A percentile compares a stretch with the other conserved stretches of the same genome.
These are phyloP conservation scores for Marisa cornuarietis DNA, from an alignment of 1,140 invertebrate species.

Conservation along the genomic window DNA sequence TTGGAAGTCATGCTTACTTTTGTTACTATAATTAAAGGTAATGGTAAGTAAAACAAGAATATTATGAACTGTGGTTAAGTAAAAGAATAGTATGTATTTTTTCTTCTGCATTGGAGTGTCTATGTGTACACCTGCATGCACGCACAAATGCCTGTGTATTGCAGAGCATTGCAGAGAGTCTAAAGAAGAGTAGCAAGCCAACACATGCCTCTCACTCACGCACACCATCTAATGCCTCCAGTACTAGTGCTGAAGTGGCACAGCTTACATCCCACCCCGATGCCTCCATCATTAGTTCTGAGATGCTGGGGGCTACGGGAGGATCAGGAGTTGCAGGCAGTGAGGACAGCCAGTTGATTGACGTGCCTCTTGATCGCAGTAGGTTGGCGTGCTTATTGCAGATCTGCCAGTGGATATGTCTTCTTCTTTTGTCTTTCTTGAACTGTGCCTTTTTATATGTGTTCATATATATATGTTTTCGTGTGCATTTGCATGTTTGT, in stretches of 20 bases:
- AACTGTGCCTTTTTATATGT: neutral
- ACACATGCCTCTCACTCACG: constrained; percentile 42
- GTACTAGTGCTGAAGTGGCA: constrained; percentile 58
- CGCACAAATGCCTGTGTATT: constrained; percentile 30
- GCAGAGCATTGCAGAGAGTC: constrained; percentile 77
- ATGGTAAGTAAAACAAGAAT: too few species aligned
- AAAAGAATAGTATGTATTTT: too few species aligned
- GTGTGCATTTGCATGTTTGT: neutral
- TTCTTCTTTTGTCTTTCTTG: neutral
- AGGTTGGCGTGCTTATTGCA: neutral
- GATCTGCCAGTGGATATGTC: neutral
- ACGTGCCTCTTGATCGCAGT: constrained; percentile 33
- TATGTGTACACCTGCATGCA: neutral
- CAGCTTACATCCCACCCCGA: constrained; percentile 39
- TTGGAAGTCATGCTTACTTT: too few species aligned
- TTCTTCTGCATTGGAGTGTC: too few species aligned
- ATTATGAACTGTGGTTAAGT: too few species aligned
- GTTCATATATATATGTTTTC: neutral
- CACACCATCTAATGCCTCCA: constrained; percentile 57
- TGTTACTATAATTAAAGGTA: too few species aligned
- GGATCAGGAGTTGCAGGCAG: neutral
- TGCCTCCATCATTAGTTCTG: neutral
- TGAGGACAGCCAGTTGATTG: constrained; percentile 23
- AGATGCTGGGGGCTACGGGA: neutral
- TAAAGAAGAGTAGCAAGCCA: constrained; percentile 62